phyloP scores from a whole-genome alignment of 2,888 invertebrate genomes.

The Rosalia funebris region DNA sequence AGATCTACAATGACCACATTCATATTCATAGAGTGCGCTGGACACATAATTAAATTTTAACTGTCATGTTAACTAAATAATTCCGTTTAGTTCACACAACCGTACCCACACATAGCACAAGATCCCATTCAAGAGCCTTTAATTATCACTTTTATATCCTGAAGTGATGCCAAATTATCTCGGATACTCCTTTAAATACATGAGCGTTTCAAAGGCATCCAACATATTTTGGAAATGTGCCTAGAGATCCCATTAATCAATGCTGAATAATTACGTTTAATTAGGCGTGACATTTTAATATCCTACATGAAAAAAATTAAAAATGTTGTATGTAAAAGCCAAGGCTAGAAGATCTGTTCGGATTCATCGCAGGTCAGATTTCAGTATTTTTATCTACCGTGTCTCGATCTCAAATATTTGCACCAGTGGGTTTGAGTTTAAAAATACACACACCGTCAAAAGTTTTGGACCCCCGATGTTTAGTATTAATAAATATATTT shows the following conservation, averaged over 20 bases:
- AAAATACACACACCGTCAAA: too few relatives aligned
- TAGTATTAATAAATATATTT: neutral
- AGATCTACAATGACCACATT: constrained; percentile 59
- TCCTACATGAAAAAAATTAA: neutral
- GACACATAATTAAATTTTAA: constrained; percentile 63
- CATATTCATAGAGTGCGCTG: constrained; percentile 57
- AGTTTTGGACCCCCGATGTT: too few relatives aligned
- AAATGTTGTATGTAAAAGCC: neutral
- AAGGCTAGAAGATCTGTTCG: neutral
- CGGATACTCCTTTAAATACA: constrained; percentile 6
- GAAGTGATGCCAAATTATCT: constrained; percentile 36
- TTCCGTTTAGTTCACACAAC: constrained; percentile 48
- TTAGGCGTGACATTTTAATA: constrained; percentile 1
- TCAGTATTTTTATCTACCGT: neutral
- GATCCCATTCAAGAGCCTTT: constrained; percentile 39
- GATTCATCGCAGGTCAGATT: neutral
- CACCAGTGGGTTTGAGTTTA: neutral
- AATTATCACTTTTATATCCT: constrained; percentile 30
- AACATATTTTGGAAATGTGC: constrained; percentile 17
- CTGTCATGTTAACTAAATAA: constrained; percentile 62
- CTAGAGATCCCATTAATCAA: constrained; percentile 17
- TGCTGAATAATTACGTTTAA: constrained; percentile 9
- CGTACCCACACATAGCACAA: constrained; percentile 34
- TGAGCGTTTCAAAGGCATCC: constrained; percentile 10
- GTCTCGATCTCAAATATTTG: neutral